A percentile compares a stretch with the other conserved stretches of the same genome.
Evolutionary conservation across 2,113 vertebrate genomes (phyloP).

Genomic region (Calyptommatus sinebrachiatus): DNA sequence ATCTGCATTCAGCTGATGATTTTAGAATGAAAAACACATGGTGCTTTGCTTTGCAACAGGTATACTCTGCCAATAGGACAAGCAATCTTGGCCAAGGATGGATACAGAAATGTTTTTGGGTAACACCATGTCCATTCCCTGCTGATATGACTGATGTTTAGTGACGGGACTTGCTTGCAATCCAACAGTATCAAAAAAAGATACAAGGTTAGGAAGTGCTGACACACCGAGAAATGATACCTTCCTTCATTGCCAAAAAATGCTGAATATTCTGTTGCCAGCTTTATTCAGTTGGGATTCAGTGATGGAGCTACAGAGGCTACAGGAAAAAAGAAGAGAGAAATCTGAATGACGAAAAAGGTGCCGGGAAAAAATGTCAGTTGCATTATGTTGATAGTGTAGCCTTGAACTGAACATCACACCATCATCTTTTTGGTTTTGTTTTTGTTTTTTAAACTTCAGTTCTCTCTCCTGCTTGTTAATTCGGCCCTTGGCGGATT

Average conservation of each 20-base stretch:
- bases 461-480: constrained; percentile 61
- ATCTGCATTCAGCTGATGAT: no score
- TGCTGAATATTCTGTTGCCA: constrained; percentile 31
- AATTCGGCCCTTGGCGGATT: constrained; percentile 60
- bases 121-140: not conserved
- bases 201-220: not conserved
- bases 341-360: not conserved
- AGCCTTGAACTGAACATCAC: constrained; percentile 49
- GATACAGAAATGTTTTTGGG: not conserved
- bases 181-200: not conserved
- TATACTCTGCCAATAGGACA: no score
- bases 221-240: constrained; percentile 5
- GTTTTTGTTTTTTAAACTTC: constrained; percentile 61
- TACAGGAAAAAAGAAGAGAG: not conserved
- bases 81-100: no score
- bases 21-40: no score
- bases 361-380: constrained; percentile 32
- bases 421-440: constrained; percentile 56
- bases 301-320: constrained; percentile 8
- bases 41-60: no score
- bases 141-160: not conserved
- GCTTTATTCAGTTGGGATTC: not conserved
- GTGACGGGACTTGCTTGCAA: not conserved
- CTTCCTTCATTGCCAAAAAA: not conserved
- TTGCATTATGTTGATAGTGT: constrained; percentile 22